A percentile compares a stretch with the other conserved stretches of the same genome.
Evolutionary conservation across 2,888 invertebrate genomes (phyloP).

Genomic region (Drosophila imparisetae): DNA sequence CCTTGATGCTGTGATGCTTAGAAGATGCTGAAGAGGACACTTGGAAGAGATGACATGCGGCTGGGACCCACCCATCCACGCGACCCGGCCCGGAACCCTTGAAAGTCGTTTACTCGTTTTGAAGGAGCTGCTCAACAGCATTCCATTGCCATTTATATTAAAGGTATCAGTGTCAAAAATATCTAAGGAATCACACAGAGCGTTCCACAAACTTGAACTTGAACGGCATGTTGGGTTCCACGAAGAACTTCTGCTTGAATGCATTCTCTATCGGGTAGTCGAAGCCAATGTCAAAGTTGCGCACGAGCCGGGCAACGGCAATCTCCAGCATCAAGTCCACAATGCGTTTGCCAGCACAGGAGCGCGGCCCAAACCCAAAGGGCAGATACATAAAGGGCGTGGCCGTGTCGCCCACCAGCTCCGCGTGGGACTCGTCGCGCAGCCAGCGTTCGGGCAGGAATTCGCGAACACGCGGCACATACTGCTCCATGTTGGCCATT

Average conservation of each 20-base stretch:
- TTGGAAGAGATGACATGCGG: slow-evolving; percentile 36
- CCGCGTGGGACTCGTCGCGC: slow-evolving; percentile 66
- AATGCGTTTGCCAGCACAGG: slow-evolving; percentile 90
- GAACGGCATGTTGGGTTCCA: slow-evolving; percentile 82
- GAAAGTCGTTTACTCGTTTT: slow-evolving; percentile 32
- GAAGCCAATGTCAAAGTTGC: slow-evolving; percentile 84
- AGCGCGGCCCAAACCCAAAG: slow-evolving; percentile 84
- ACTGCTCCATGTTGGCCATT: slow-evolving; percentile 87
- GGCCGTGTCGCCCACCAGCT: slow-evolving; percentile 54
- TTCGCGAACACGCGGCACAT: slow-evolving; percentile 87
- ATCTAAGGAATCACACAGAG: slow-evolving; percentile 9
- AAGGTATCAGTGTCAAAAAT: slow-evolving; percentile 6
- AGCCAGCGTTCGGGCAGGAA: slow-evolving; percentile 92
- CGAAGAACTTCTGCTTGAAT: slow-evolving; percentile 77
- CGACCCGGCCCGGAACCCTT: slow-evolving; percentile 29
- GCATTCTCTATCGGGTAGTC: slow-evolving; percentile 83
- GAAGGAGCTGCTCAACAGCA: slow-evolving; percentile 25
- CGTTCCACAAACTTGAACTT: slow-evolving; percentile 83
- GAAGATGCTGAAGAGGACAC: slow-evolving; percentile 46
- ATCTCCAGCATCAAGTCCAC: slow-evolving; percentile 89
- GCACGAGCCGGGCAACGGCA: slow-evolving; percentile 85
- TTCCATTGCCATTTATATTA: slow-evolving; percentile 20
- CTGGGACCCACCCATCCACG: background rate
- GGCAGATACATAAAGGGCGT: slow-evolving; percentile 81
- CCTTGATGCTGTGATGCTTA: slow-evolving; percentile 31